Evolutionary conservation across 2,113 vertebrate species (phyloP).

Genomic region (Sakesphorus luctuosus): DNA sequence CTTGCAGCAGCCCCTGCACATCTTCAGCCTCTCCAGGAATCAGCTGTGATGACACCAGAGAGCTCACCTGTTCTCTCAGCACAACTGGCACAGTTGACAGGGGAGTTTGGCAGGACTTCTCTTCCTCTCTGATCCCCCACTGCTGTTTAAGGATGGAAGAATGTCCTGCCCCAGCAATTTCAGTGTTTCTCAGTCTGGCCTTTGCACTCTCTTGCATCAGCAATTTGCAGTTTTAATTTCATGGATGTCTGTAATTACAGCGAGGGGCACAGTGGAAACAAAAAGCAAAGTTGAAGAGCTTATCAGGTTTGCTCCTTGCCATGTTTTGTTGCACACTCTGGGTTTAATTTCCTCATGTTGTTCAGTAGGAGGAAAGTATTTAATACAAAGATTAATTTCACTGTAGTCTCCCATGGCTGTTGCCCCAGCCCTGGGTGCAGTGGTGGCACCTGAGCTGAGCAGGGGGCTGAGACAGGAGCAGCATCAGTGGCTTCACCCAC

Average conservation of each 20-base stretch:
- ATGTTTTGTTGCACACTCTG: background rate
- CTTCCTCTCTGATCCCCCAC: background rate
- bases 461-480: background rate
- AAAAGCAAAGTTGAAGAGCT: background rate
- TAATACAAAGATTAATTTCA: background rate
- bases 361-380: background rate
- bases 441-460: background rate
- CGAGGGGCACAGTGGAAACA: background rate
- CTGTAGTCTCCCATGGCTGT: background rate
- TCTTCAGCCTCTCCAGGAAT: accelerated
- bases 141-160: background rate
- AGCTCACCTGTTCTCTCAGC: background rate
- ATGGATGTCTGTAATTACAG: background rate
- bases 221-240: slow-evolving; percentile 8
- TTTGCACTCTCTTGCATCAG: background rate
- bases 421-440: background rate
- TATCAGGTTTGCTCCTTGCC: background rate
- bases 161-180: background rate
- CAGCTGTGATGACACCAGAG: accelerated
- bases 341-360: background rate
- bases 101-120: background rate
- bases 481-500: background rate
- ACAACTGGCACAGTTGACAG: accelerated
- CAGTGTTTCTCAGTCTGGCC: background rate
- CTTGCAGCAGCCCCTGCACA: background rate